Percentiles rank a stretch among this genome's conserved stretches.
Conservation (phyloP, 2,113 vertebrate species). For the Hyperoodon ampullatus region DNA sequence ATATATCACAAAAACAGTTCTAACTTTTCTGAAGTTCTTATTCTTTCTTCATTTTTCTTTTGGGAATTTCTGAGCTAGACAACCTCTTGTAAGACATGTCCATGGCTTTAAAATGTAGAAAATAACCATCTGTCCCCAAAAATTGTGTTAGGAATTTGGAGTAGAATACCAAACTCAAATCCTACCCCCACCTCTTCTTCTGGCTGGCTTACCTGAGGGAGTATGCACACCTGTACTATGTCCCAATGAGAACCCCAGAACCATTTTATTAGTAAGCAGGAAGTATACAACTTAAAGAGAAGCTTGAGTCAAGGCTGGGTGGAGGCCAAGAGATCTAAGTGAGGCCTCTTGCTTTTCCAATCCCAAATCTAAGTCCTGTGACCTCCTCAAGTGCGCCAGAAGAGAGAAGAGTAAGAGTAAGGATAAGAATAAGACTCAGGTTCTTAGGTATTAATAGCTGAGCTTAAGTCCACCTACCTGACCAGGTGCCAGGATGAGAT, state of each 20-base stretch:
- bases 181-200: background rate
- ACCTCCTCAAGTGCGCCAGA: background rate
- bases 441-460: background rate
- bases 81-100: slow-evolving; percentile 4
- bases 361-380: background rate
- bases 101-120: slow-evolving; percentile 47
- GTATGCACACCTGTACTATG: background rate
- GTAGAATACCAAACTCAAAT: slow-evolving; percentile 34
- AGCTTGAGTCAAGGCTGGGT: background rate
- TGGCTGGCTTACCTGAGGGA: background rate
- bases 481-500: background rate
- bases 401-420: background rate
- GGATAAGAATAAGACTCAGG: background rate
- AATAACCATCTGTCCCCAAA: background rate
- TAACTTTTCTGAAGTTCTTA: slow-evolving; percentile 55
- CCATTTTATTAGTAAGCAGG: background rate
- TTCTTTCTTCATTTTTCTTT: slow-evolving; percentile 55
- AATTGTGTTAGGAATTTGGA: background rate
- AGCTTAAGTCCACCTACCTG: background rate
- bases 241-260: background rate
- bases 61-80: slow-evolving; percentile 36
- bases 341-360: background rate
- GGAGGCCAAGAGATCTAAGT: background rate
- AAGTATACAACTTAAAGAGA: slow-evolving; percentile 1
- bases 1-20: slow-evolving; percentile 54